These are phyloP conservation scores for Chelonia mydas DNA, from an alignment of 2,797 vertebrate genomes.

Conservation along the genomic window DNA sequence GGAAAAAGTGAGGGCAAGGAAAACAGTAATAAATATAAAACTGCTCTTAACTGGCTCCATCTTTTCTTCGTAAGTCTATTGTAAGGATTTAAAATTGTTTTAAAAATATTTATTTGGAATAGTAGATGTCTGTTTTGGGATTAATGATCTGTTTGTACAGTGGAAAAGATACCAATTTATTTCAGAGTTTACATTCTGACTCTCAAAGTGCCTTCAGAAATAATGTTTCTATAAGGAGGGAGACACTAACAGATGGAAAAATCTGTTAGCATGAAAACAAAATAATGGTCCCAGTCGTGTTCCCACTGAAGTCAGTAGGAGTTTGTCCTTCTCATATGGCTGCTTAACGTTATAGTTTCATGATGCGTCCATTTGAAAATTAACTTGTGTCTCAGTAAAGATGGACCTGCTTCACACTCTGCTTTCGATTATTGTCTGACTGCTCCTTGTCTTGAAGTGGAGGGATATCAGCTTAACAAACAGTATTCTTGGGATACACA, in stretches of 20 bases:
- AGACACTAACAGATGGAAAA: neutral
- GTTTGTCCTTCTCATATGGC: neutral
- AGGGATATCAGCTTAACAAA: neutral
- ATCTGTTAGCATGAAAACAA: neutral
- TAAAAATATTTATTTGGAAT: neutral
- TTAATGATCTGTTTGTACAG: constrained; percentile 65
- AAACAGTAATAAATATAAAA: neutral
- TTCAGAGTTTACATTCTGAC: constrained; percentile 40
- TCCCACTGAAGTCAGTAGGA: neutral
- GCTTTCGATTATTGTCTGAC: neutral
- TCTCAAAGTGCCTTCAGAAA: constrained; percentile 30
- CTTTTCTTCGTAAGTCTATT: constrained; percentile 8
- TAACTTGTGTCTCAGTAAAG: neutral
- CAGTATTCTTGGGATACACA: neutral
- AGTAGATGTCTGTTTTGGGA: constrained; percentile 63
- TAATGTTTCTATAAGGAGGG: constrained; percentile 10
- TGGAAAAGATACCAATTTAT: constrained; percentile 35
- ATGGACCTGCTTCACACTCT: neutral
- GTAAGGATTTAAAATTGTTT: constrained; percentile 27
- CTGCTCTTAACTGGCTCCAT: constrained; percentile 37
- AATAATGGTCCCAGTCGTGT: neutral
- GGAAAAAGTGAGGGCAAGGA: neutral
- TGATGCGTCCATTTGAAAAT: neutral
- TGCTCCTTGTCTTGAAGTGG: neutral
- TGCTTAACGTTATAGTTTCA: neutral